Percentiles rank a stretch among this genome's conserved stretches.
Conservation (phyloP, 1,140 invertebrate species). For the Drepana arcuata region DNA sequence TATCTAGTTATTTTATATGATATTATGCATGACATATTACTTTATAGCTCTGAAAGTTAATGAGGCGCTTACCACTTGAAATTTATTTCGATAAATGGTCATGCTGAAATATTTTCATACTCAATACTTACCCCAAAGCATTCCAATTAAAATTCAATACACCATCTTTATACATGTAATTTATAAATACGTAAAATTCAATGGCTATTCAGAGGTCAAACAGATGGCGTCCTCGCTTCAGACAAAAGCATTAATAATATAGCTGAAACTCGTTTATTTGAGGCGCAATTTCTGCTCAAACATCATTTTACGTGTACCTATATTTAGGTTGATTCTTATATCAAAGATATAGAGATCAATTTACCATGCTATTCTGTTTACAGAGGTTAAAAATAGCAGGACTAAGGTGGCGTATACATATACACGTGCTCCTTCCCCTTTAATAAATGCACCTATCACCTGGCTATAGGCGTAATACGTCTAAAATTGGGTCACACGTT, state of each 20-base stretch:
- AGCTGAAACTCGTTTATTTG: conserved; percentile 38
- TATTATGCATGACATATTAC: too few species aligned
- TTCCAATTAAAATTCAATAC: conserved; percentile 9
- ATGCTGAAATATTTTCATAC: too few species aligned
- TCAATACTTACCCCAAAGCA: too few species aligned
- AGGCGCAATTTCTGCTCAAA: conserved; percentile 44
- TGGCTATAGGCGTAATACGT: too few species aligned
- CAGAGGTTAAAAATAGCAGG: conserved; percentile 14
- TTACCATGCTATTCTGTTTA: conserved; percentile 1
- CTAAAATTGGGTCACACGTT: conserved; percentile 65
- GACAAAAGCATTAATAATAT: conserved; percentile 52
- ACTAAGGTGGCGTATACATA: conserved; percentile 36
- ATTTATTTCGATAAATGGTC: too few species aligned
- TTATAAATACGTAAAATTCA: conserved; percentile 28
- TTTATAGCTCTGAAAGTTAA: too few species aligned
- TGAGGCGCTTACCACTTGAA: too few species aligned
- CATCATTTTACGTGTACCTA: conserved; percentile 9
- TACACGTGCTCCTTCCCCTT: conserved; percentile 54
- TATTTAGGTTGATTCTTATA: conserved; percentile 8
- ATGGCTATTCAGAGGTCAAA: conserved; percentile 57
- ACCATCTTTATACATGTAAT: conserved; percentile 14
- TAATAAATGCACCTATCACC: conserved; percentile 59
- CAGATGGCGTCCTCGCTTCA: conserved; percentile 50
- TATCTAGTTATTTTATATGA: too few species aligned
- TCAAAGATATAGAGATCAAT: conserved; percentile 13